These are phyloP conservation scores for Malurus cyaneus DNA, from an alignment of 2,113 vertebrate species.

Conservation along the genomic window DNA sequence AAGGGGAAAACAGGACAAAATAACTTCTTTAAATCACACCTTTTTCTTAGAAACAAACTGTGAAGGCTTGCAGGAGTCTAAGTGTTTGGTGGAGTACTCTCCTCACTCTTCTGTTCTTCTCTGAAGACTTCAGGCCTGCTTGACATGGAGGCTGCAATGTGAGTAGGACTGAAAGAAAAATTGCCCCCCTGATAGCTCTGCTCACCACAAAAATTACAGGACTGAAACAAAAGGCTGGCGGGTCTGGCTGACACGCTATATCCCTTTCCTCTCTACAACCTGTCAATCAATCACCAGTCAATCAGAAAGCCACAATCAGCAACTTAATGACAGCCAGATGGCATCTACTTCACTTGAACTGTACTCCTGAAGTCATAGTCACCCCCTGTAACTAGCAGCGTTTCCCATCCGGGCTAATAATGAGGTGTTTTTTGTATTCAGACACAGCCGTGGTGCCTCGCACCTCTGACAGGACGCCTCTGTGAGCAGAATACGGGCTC, in stretches of 20 bases:
- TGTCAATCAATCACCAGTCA: slow-evolving; percentile 73
- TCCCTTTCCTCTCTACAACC: slow-evolving; percentile 24
- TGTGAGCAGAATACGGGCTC: slow-evolving; percentile 14
- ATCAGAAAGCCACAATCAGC: slow-evolving; percentile 52
- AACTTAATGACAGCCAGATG: slow-evolving; percentile 68
- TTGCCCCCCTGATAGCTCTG: slow-evolving; percentile 4
- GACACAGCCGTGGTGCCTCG: background rate
- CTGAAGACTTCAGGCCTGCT: background rate
- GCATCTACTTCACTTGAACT: slow-evolving; percentile 68
- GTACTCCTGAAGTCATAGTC: slow-evolving; percentile 53
- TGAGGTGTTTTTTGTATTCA: slow-evolving; percentile 69
- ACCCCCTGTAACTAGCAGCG: slow-evolving; percentile 38
- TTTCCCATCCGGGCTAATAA: slow-evolving; percentile 28
- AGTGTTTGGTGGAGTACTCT: background rate
- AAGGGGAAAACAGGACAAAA: background rate
- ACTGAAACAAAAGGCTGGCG: background rate
- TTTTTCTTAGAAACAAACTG: background rate
- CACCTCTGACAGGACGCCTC: slow-evolving; percentile 21
- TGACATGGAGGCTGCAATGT: background rate
- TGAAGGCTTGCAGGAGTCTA: background rate
- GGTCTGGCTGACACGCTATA: background rate
- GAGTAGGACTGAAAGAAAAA: background rate
- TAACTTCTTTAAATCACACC: background rate
- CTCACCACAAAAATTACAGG: slow-evolving; percentile 16
- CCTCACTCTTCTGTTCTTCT: background rate